Conservation (phyloP, 1,140 invertebrate genomes). For the Pectinophora gossypiella region DNA sequence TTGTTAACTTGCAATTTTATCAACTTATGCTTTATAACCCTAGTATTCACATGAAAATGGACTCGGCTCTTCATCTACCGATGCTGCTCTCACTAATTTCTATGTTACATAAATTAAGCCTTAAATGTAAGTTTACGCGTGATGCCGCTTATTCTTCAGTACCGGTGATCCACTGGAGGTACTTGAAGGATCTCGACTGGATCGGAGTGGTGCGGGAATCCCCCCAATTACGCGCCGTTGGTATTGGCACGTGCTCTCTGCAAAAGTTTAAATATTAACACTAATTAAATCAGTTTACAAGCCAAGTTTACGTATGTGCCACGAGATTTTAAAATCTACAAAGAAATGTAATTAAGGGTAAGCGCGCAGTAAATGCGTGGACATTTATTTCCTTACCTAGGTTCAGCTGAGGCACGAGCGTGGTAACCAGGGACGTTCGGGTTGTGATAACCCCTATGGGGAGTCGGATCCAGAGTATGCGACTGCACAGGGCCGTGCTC, state of each 20-base stretch:
- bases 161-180: constrained; percentile 72
- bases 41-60: too few species aligned
- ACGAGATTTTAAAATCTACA: too few species aligned
- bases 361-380: too few species aligned
- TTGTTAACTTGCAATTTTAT: too few species aligned
- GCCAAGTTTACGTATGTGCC: too few species aligned
- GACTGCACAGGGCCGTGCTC: constrained; percentile 60
- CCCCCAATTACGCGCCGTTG: constrained; percentile 41
- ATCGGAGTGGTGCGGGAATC: constrained; percentile 58
- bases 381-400: too few species aligned
- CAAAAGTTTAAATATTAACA: too few species aligned
- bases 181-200: constrained; percentile 73
- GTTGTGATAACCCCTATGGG: constrained; percentile 55
- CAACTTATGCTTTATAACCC: too few species aligned
- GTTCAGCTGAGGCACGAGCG: constrained; percentile 61
- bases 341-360: too few species aligned
- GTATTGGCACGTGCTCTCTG: constrained; percentile 64
- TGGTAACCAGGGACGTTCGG: constrained; percentile 62
- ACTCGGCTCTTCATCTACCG: background rate
- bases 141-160: constrained; percentile 53
- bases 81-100: background rate
- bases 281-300: too few species aligned
- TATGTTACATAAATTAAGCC: constrained; percentile 14
- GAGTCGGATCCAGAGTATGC: constrained; percentile 45
- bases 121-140: constrained; percentile 8